phyloP scores from a whole-genome alignment of 2,797 vertebrate genomes.

The Lepilemur septentrionalis region DNA sequence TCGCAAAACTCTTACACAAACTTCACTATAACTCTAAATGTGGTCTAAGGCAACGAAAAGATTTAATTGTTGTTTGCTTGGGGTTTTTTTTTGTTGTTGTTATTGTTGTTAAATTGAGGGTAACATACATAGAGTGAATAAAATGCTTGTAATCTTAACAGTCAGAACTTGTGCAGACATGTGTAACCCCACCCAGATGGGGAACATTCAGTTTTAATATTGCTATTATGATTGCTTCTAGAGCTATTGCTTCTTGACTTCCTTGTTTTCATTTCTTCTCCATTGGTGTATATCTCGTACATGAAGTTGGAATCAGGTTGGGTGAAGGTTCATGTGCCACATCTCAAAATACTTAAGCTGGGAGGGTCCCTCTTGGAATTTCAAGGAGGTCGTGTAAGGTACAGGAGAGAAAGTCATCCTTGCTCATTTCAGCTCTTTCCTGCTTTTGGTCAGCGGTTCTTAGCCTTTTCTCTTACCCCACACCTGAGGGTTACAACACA shows the following conservation, averaged over 20 bases:
- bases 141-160: neutral
- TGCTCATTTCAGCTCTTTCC: neutral
- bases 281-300: neutral
- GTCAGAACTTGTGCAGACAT: neutral
- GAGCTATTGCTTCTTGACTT: neutral
- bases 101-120: neutral
- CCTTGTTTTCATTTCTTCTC: neutral
- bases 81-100: too few species aligned
- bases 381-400: neutral
- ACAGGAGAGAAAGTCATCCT: neutral
- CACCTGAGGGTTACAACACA: neutral
- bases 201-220: neutral
- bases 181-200: neutral
- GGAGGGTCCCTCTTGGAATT: neutral
- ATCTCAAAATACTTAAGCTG: neutral
- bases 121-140: neutral
- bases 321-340: neutral
- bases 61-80: neutral
- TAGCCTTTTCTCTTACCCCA: neutral
- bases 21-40: neutral
- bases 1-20: slow-evolving; percentile 2
- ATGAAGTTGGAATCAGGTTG: neutral
- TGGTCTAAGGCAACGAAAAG: neutral
- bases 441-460: neutral
- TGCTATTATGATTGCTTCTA: neutral